Percentiles rank a stretch among this genome's conserved stretches.
Conservation (phyloP, 35 echinoderm and acorn worm species). For the Anneissia japonica region DNA sequence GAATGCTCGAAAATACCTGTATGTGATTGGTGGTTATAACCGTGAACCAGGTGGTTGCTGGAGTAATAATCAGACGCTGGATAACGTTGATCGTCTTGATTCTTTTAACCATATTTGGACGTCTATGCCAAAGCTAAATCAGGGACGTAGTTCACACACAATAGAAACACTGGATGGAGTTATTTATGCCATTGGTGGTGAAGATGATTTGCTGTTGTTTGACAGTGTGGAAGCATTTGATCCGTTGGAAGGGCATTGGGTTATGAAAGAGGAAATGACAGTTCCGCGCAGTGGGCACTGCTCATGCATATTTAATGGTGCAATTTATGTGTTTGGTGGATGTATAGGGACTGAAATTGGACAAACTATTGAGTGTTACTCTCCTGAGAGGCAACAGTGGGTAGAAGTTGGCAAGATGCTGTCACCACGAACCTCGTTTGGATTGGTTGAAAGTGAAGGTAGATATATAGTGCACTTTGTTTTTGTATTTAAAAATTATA, state of each 20-base stretch:
- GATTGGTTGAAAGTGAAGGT: conserved; percentile 60
- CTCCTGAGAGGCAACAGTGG: conserved; percentile 59
- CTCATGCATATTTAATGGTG: conserved; percentile 51
- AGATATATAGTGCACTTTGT: no score
- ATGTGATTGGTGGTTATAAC: conserved; percentile 78
- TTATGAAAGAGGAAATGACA: conserved; percentile 25
- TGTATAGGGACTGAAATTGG: conserved; percentile 66
- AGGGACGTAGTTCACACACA: conserved; percentile 59
- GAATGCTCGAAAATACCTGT: conserved; percentile 63
- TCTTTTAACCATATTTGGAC: conserved; percentile 73
- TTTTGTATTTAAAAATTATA: no score
- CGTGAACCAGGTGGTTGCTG: conserved; percentile 48
- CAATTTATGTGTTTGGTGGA: conserved; percentile 84
- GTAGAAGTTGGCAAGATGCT: conserved; percentile 41
- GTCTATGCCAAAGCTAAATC: conserved; percentile 39
- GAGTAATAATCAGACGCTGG: conserved; percentile 51
- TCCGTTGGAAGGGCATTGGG: conserved; percentile 56
- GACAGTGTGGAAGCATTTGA: conserved; percentile 72
- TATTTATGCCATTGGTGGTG: conserved; percentile 78
- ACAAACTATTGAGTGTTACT: conserved; percentile 55
- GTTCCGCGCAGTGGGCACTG: conserved; percentile 68
- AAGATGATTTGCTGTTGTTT: conserved; percentile 69
- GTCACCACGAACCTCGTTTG: conserved; percentile 59
- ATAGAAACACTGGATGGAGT: conserved; percentile 51
- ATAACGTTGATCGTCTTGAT: conserved; percentile 64